Conservation (phyloP, 2,113 vertebrate genomes). For the Macrotus californicus region DNA sequence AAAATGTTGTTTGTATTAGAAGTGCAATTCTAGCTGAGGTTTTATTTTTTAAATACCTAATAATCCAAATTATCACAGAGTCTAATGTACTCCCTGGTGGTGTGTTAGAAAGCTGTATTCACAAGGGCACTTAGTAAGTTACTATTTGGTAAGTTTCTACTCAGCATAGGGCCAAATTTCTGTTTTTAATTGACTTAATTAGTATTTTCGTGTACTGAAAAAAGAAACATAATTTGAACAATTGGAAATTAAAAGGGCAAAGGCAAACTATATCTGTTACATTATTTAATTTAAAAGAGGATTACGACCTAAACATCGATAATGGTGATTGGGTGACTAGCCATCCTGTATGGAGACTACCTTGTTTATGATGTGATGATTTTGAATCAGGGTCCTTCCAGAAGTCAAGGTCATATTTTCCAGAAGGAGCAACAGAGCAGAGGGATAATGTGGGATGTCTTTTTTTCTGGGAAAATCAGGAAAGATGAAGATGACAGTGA, state of each 20-base stretch:
- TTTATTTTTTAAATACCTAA: constrained; percentile 67
- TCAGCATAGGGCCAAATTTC: constrained; percentile 39
- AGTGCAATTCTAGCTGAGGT: constrained; percentile 64
- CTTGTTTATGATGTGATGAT: background rate
- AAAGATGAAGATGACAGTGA: background rate
- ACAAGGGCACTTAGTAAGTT: constrained; percentile 41
- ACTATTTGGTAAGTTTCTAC: constrained; percentile 28
- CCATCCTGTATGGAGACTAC: background rate
- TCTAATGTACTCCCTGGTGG: constrained; percentile 50
- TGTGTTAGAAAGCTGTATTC: constrained; percentile 33
- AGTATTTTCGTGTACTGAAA: constrained; percentile 31
- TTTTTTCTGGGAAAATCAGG: background rate
- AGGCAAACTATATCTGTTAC: background rate
- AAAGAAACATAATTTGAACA: constrained; percentile 4
- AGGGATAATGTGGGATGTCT: background rate
- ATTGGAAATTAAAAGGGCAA: constrained; percentile 7
- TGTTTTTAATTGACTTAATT: constrained; percentile 61
- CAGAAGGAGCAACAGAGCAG: background rate
- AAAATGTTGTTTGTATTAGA: constrained; percentile 58
- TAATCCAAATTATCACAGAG: constrained; percentile 60
- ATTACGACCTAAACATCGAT: background rate
- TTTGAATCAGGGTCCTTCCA: background rate
- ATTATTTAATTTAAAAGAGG: background rate
- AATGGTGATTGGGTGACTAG: background rate
- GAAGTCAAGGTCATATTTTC: background rate